Conservation (phyloP, 2,888 invertebrate species). For the Drosophila maculinotata region DNA sequence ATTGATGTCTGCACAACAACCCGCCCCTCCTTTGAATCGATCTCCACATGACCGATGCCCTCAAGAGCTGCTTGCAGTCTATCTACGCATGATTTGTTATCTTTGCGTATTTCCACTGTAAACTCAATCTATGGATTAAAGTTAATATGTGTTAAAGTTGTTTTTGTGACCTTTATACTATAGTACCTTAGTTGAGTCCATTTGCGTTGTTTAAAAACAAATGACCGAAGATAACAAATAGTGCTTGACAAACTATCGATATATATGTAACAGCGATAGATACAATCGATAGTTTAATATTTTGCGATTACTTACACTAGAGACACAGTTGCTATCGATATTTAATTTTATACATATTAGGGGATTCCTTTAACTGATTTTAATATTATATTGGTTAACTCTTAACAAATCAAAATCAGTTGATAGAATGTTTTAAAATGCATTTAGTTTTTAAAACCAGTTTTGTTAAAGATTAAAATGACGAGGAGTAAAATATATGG, state of each 20-base stretch:
- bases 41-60: slow-evolving; percentile 81
- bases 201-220: slow-evolving; percentile 33
- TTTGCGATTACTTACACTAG: background rate
- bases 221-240: background rate
- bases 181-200: slow-evolving; percentile 80
- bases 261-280: background rate
- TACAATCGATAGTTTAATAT: background rate
- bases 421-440: no score
- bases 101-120: slow-evolving; percentile 87
- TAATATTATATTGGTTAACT: no score
- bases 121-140: slow-evolving; percentile 87
- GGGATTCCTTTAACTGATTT: background rate
- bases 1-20: slow-evolving; percentile 81
- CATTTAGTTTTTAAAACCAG: no score
- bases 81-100: slow-evolving; percentile 82
- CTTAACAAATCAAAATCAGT: no score
- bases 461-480: no score
- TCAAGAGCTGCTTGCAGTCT: slow-evolving; percentile 83
- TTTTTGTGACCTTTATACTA: background rate
- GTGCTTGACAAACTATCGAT: slow-evolving; percentile 11
- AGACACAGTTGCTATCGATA: slow-evolving; percentile 9
- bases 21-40: slow-evolving; percentile 78
- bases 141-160: background rate
- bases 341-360: background rate
- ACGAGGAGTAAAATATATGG: background rate